Evolutionary conservation across 2,888 invertebrate genomes (phyloP), one percentile per base, ranked within the genome.

Genomic region (Lasiommata megera): DNA sequence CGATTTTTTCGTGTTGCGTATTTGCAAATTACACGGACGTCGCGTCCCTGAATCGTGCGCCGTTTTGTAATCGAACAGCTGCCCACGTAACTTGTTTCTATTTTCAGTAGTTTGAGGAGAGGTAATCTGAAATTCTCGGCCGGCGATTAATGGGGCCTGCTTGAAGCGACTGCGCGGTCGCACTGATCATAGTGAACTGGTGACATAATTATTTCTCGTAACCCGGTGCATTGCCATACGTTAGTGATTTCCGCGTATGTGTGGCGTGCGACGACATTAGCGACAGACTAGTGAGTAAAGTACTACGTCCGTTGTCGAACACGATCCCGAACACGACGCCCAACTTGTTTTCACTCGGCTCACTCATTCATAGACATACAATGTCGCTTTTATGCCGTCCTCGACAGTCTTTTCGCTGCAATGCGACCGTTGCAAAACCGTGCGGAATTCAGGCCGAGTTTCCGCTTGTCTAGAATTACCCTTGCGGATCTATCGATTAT

Each of bases 141-240:
- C 74, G 53, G 58, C 57, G 57, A 57, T 62, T 62, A 61, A 56
- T 56, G 62, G 57, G 56, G 60, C 58, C 59, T 64, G 60, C 62
- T 63, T 64, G 60, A 54, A 65, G 61, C 58, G 66, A 67, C 46
- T 34, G 54, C 55, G 79, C 75, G 79, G 77, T 77, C 76, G 54
- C 57, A 60, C 56, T 60, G 79, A 79, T 80, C 78, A 76, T 76
- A 76, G 73, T 77, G 79, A 79, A 79, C 81, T 69, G 82, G 80
- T 87, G 85, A 85, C 86, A 85, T 83, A 84, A 84, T 87, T 85
- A 85, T 83, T 82, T 78, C 77, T 78, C 73, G 83, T 79, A 85
- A 86, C 11, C 80, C 77, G 78, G 75, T 71, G 70, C 70, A 68
- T 70, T 60, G 64, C 23, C 41, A 12, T 23, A n/a, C 67, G 40